These are phyloP conservation scores for Lemur catta DNA, from an alignment of 2,797 vertebrate species.

Conservation along the genomic window DNA sequence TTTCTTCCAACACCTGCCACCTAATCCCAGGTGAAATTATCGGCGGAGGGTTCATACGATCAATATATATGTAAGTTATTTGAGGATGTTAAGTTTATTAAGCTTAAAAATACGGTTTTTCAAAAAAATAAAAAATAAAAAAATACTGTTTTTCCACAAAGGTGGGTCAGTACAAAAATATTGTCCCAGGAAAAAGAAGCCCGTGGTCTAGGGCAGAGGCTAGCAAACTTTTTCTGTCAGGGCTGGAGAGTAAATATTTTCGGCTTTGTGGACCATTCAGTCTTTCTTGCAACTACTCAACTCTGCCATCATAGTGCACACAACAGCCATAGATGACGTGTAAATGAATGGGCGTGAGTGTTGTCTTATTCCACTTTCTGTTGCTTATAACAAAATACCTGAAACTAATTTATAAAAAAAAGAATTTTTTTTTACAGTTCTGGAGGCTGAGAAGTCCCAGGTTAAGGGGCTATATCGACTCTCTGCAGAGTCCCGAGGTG, in stretches of 20 bases:
- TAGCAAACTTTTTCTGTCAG: not conserved
- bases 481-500: not conserved
- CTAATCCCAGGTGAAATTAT: too few relatives aligned
- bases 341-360: fast-evolving
- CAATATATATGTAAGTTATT: not conserved
- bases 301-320: fast-evolving
- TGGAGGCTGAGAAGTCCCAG: not conserved
- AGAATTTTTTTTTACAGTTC: not conserved
- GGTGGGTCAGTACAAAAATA: not conserved
- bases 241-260: not conserved
- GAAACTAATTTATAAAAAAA: not conserved
- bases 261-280: too few relatives aligned
- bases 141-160: not conserved
- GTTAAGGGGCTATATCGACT: not conserved
- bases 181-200: too few relatives aligned
- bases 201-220: too few relatives aligned
- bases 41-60: not conserved
- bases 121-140: not conserved
- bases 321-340: too few relatives aligned
- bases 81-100: not conserved
- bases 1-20: not conserved
- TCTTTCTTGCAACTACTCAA: not conserved
- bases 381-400: not conserved
- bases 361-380: not conserved
- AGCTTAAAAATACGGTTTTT: not conserved